phyloP scores from a whole-genome alignment of 2,797 vertebrate species.

The Simalia tracyae region DNA sequence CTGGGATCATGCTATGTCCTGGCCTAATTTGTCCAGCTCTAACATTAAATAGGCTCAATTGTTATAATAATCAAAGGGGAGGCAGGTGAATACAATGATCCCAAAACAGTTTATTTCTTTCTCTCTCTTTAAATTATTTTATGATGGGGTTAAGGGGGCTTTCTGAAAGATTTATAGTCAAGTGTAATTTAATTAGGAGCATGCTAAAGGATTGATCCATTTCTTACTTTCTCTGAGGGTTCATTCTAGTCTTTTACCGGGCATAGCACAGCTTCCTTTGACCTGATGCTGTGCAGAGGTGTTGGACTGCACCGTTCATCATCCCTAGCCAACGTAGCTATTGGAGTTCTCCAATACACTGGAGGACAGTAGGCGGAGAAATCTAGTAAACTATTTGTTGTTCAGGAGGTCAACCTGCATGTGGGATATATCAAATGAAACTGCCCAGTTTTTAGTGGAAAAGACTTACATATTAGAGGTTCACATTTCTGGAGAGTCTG shows the following conservation, averaged over 20 bases:
- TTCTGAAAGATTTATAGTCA: conserved; percentile 56
- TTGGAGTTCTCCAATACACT: background rate
- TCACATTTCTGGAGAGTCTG: background rate
- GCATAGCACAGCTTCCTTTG: background rate
- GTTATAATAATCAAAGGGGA: conserved; percentile 33
- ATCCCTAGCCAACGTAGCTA: background rate
- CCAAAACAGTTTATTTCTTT: conserved; percentile 6
- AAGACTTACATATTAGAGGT: background rate
- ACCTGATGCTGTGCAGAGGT: background rate
- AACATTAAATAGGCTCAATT: conserved; percentile 62
- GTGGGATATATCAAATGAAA: background rate
- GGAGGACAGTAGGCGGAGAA: background rate
- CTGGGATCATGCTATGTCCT: conserved; percentile 55
- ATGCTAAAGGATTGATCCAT: conserved; percentile 24
- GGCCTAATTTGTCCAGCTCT: conserved; percentile 42
- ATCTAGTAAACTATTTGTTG: background rate
- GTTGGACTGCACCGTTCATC: background rate
- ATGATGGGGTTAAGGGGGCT: background rate
- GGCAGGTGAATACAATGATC: conserved; percentile 24
- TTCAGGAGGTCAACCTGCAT: too few relatives aligned
- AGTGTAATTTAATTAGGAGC: conserved; percentile 65
- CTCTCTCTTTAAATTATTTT: conserved; percentile 60
- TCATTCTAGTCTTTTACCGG: background rate
- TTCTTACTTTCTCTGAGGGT: background rate
- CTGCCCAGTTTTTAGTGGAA: background rate